Base-by-base conservation (phyloP, 1,140 invertebrate species). In the Helicorthomorpha holstii region DNA sequence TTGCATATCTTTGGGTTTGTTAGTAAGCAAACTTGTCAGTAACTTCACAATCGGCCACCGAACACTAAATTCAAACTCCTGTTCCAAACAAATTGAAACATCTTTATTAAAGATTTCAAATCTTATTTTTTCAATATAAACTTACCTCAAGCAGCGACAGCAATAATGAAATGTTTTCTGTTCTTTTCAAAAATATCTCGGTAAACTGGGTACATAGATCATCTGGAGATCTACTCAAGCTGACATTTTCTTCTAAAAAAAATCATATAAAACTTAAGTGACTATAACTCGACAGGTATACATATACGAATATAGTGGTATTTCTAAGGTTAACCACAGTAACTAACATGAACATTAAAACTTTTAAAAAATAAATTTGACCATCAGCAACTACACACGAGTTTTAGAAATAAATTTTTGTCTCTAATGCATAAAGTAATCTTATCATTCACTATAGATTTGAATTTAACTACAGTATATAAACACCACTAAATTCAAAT, bases 171-270 rank as follows among this genome's bases (percentile, higher is more conserved):
- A 98, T 80, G 68, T 91, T 92, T 54, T 92, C 85, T 16, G 77
- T 69, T 58, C 85, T 81, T 68, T 98, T 97, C 4, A 96, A 84
- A 63, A 97, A 95, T 73, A 98, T 96, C 74, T 98, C 95, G 3
- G 95, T 95, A 63, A 99, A 98, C 64, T 96, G 89, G 63, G 88
- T 85, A 10, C 94, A 93, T 47, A 83, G 65, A 54, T 76, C 50
- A 34, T 50, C 21, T 4, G 21, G 10, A n/a, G n/a, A n/a, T n/a
- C 22, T 41, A 4, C 19, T 41, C 16, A 27, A 54, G 16, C 27
- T 25, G 14, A 14, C 26, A 25, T 16, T 48, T 25, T 49, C 45
- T 23, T 10, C 29, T 34, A 34, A 34, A 34, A 34, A 34, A 34
- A 34, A 7, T 34, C 7, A 34, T 34, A 7, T 34, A 7, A 34